phyloP scores from a whole-genome alignment of 1,140 invertebrate genomes.

The Branchinecta lindahli region DNA sequence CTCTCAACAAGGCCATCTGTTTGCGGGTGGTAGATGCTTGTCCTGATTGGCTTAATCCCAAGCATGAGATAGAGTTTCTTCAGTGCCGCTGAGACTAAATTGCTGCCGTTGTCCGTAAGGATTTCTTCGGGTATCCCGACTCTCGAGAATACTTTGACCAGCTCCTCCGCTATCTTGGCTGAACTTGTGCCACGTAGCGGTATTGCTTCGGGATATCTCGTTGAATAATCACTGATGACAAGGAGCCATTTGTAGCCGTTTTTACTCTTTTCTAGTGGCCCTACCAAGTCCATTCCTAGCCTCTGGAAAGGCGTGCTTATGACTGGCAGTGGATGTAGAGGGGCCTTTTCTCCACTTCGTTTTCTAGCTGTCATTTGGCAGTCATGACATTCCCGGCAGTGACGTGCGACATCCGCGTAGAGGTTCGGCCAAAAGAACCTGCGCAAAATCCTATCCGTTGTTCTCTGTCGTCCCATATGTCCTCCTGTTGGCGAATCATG shows the following conservation, averaged over 20 bases:
- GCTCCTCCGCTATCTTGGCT: conserved; percentile 21
- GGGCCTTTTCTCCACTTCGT: conserved; percentile 2
- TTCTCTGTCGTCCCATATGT: neutral
- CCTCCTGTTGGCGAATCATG: neutral
- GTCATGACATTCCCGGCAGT: conserved; percentile 8
- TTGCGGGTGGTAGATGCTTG: conserved; percentile 21
- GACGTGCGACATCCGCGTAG: neutral
- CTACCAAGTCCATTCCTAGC: conserved; percentile 21
- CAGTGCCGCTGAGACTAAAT: conserved; percentile 18
- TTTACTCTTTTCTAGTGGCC: conserved; percentile 17
- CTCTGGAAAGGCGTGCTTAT: conserved; percentile 17
- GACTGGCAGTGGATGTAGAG: conserved; percentile 16
- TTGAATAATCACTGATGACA: conserved; percentile 27
- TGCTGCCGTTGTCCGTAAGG: conserved; percentile 23
- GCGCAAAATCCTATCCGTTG: neutral
- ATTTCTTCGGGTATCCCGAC: conserved; percentile 23
- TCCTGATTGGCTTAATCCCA: conserved; percentile 20
- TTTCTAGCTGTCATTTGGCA: conserved; percentile 8
- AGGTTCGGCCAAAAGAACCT: conserved; percentile 5
- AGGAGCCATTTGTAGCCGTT: conserved; percentile 25
- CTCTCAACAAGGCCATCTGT: conserved; percentile 23
- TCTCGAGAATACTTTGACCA: conserved; percentile 1
- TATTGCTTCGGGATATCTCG: conserved; percentile 25
- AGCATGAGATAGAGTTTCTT: conserved; percentile 20
- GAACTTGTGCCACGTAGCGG: conserved; percentile 21